Evolutionary conservation across 2,797 vertebrate species (phyloP).

Genomic region (Tragopan temminckii): DNA sequence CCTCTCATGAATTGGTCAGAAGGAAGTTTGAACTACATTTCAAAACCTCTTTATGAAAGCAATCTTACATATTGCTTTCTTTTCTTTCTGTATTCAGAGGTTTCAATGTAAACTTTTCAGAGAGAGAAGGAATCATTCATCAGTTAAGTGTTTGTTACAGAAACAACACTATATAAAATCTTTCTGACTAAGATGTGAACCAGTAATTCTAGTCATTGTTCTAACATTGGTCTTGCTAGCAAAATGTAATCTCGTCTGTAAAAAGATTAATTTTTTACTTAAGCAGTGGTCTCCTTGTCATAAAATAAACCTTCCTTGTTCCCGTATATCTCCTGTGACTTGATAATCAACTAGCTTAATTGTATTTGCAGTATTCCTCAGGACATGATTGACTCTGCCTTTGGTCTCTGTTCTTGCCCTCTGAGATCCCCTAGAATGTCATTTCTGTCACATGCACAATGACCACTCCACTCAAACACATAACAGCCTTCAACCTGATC

Average conservation of each 20-base stretch:
- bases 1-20: background rate
- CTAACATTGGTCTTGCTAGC: background rate
- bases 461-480: background rate
- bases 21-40: background rate
- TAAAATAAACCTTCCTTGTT: background rate
- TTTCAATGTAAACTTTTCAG: background rate
- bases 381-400: background rate
- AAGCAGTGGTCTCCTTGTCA: background rate
- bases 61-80: background rate
- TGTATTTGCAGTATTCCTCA: background rate
- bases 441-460: background rate
- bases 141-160: background rate
- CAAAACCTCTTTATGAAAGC: background rate
- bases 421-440: background rate
- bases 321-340: background rate
- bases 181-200: background rate
- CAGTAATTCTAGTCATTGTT: constrained; percentile 2
- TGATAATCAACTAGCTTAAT: background rate
- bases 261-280: background rate
- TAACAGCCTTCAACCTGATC: background rate
- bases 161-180: background rate
- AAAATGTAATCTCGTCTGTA: background rate
- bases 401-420: background rate
- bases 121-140: background rate
- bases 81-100: background rate